Evolutionary conservation across 2,888 invertebrate species (phyloP), one percentile per base, ranked within the genome.

Genomic region (Chorisops tibialis): DNA sequence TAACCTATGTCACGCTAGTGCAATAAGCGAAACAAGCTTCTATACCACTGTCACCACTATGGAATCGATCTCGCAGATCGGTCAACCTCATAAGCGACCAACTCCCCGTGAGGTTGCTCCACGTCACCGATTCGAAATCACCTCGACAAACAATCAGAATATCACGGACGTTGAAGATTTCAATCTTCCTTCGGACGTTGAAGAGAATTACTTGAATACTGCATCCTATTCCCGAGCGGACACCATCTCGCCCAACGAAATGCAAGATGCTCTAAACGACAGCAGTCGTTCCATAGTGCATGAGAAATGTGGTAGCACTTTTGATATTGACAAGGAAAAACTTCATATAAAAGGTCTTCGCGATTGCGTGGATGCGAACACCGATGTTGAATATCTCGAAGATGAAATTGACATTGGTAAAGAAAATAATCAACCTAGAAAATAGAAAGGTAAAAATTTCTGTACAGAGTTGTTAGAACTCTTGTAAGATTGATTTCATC

Each of bases 381-480:
- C 84, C 4, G 84, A 85, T 70, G 72, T 80, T 54, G 84, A 85
- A 71, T 83, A 82, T 69, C 70, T 81, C 52, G 80, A 79, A 49
- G 76, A 77, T 60, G 77, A 77, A 65, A 47, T 48, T n/a, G 60
- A 60, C 16, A 18, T 35, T 18, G 56, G 56, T 60, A 61, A 59
- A 16, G 60, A 43, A 24, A 39, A 43, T 45, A 38, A 62, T 18
- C 21, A 48, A 22, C 56, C 24, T 16, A 45, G 50, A 14, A 45
- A 48, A 38, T 24, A 49, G 19, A 14, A 48, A 56, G 52, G 56
- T 56, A 56, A 62, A 14, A 12, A 45, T 24, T 24, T 54, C 14
- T 51, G 51, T 51, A 37, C 35, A 18, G 48, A 48, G 22, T 48
- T 48, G 22, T 21, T 16, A 50, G 30, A 30, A 30, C 30, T 30